phyloP scores from a whole-genome alignment of 2,113 vertebrate genomes.

The Sialia sialis region DNA sequence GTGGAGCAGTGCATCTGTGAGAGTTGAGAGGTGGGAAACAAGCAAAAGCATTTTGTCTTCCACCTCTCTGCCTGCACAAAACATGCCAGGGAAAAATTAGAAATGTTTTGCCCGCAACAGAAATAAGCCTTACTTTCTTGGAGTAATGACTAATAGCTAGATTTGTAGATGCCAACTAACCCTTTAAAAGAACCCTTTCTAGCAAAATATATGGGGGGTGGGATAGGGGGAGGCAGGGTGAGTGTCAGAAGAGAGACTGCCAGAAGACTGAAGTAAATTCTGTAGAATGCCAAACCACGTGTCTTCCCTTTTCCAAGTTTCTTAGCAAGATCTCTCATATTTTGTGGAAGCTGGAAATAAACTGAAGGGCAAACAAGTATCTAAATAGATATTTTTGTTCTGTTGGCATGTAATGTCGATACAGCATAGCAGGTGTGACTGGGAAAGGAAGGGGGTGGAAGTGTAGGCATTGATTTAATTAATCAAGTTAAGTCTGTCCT shows the following conservation, averaged over 20 bases:
- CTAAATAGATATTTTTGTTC: background rate
- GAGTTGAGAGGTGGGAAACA: background rate
- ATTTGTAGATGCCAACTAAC: background rate
- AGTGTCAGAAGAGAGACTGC: background rate
- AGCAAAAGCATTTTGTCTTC: background rate
- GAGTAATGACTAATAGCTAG: background rate
- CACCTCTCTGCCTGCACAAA: accelerated
- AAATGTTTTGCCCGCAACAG: background rate
- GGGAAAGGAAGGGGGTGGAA: background rate
- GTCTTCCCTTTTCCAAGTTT: background rate
- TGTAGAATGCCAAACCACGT: background rate
- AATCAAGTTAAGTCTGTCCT: background rate
- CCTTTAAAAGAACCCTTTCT: background rate
- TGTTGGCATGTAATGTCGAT: background rate
- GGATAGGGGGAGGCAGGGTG: accelerated
- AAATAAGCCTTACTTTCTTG: background rate
- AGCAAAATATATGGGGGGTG: background rate
- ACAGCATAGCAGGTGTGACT: background rate
- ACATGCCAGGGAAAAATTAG: background rate
- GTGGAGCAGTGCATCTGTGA: background rate
- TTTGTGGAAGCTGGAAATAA: background rate
- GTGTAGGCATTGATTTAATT: background rate
- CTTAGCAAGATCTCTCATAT: background rate
- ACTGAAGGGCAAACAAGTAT: background rate
- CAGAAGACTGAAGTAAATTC: background rate